These are phyloP conservation scores for Erebia palarica DNA, from an alignment of 2,888 invertebrate species.

Conservation along the genomic window DNA sequence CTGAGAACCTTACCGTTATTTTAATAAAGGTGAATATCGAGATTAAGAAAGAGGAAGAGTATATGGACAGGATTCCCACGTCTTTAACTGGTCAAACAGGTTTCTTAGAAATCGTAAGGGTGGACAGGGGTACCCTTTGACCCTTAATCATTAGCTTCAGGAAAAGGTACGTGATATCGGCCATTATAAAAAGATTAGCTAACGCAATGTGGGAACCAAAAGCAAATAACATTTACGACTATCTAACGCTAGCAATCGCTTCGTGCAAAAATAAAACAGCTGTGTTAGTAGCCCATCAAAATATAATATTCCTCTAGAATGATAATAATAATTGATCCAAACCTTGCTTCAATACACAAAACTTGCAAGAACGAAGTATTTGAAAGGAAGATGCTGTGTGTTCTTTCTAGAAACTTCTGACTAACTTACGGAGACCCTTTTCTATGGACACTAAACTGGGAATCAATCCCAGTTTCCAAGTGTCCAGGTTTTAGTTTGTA, in stretches of 20 bases:
- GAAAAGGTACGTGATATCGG: constrained; percentile 55
- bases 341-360: no score
- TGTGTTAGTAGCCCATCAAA: neutral
- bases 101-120: constrained; percentile 54
- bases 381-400: no score
- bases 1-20: neutral
- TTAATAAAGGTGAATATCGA: constrained; percentile 10
- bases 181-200: constrained; percentile 57
- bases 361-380: no score
- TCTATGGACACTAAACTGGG: no score
- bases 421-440: no score
- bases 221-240: constrained; percentile 1
- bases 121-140: constrained; percentile 52
- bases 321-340: no score
- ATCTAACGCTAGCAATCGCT: neutral
- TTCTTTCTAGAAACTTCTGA: no score
- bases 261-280: neutral
- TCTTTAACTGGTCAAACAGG: constrained; percentile 70
- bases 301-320: no score
- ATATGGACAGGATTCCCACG: constrained; percentile 71
- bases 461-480: no score
- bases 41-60: constrained; percentile 35
- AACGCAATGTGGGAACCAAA: constrained; percentile 50
- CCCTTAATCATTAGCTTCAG: constrained; percentile 34
- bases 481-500: no score